phyloP scores from a whole-genome alignment of 2,888 invertebrate genomes.

The Ryuthela nishihirai region DNA sequence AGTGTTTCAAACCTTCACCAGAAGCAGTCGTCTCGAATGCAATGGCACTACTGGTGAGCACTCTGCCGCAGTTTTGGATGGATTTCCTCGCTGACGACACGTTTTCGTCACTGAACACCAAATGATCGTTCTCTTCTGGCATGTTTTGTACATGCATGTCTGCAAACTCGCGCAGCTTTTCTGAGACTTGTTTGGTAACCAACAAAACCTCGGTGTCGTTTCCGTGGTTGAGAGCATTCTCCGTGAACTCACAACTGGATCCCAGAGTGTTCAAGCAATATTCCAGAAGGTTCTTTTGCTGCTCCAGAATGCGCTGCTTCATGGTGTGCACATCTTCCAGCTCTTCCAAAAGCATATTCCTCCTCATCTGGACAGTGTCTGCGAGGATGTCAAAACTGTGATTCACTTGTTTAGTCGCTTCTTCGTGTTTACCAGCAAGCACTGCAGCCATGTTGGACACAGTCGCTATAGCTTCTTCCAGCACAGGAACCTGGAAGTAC shows the following conservation, averaged over 20 bases:
- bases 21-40: conserved; percentile 51
- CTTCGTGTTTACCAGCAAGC: conserved; percentile 44
- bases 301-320: conserved; percentile 49
- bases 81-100: conserved; percentile 46
- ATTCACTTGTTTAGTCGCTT: conserved; percentile 47
- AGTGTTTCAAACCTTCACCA: conserved; percentile 51
- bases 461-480: conserved; percentile 47
- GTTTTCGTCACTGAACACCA: conserved; percentile 48
- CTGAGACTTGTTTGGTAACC: conserved; percentile 52
- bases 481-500: conserved; percentile 46
- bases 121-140: conserved; percentile 50
- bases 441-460: conserved; percentile 46
- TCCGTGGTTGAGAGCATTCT: conserved; percentile 53
- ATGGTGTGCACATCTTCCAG: conserved; percentile 47
- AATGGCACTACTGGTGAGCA: conserved; percentile 51
- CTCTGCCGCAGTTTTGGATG: conserved; percentile 47
- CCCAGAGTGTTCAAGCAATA: conserved; percentile 51
- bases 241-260: conserved; percentile 54
- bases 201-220: conserved; percentile 54
- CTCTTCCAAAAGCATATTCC: conserved; percentile 47
- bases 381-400: conserved; percentile 49
- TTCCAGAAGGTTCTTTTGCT: conserved; percentile 50
- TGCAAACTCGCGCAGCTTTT: conserved; percentile 45
- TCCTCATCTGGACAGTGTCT: conserved; percentile 48
- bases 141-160: conserved; percentile 45